Percentiles rank a stretch among this genome's conserved stretches.
phyloP scores from a whole-genome alignment of 2,113 vertebrate genomes.

The Dasyprocta punctata region DNA sequence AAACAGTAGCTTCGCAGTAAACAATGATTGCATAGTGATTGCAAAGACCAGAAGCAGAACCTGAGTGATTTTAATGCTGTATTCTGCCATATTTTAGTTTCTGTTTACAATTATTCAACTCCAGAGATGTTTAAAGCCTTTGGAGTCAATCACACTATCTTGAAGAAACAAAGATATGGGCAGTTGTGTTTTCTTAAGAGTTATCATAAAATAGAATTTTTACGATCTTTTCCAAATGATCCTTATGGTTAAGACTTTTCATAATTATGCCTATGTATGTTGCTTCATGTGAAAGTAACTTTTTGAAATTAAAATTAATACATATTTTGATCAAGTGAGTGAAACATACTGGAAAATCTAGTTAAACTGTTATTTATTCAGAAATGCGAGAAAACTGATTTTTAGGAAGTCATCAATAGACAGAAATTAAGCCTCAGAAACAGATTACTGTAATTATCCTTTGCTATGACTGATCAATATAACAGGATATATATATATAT shows the following conservation, averaged over 20 bases:
- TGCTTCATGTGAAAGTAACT: background rate
- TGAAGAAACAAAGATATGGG: slow-evolving; percentile 4
- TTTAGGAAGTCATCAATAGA: background rate
- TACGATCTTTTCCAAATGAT: background rate
- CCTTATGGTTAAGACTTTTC: background rate
- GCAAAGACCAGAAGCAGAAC: background rate
- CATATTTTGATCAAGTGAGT: background rate
- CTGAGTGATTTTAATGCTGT: background rate
- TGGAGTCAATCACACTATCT: background rate
- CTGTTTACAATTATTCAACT: slow-evolving; percentile 37
- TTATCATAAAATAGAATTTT: background rate
- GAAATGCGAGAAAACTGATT: slow-evolving; percentile 5
- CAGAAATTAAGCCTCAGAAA: slow-evolving; percentile 16
- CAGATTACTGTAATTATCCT: background rate
- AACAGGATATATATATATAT: background rate
- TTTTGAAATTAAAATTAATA: slow-evolving; percentile 17
- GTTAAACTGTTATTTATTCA: background rate
- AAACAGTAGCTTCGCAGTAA: slow-evolving; percentile 23
- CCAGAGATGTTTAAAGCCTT: background rate
- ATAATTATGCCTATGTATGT: background rate
- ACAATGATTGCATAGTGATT: background rate
- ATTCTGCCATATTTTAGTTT: background rate
- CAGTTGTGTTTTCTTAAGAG: background rate
- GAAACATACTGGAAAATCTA: background rate
- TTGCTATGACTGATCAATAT: background rate